Evolutionary conservation across 2,113 vertebrate genomes (phyloP), one percentile per base, ranked within the genome.

Genomic region (Nothocercus nigrocapillus): DNA sequence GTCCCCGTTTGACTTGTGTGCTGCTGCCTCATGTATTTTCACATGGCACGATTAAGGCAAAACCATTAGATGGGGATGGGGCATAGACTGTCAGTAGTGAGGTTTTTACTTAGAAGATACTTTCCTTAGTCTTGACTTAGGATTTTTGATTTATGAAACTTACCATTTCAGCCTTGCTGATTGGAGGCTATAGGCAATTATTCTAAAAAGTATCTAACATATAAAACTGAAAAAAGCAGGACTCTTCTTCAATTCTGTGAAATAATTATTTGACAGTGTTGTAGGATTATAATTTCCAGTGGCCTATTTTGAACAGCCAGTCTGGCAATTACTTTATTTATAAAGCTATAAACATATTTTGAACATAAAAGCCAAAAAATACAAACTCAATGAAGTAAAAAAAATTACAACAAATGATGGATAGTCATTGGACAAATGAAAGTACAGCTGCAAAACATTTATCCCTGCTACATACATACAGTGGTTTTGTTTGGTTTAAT

Each of bases 281-380:
- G 38, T 91, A 85, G 58, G 66, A 85, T 96, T 95, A 64, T 64
- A 94, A 72, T 49, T 82, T 88, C 90, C 93, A 97, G 82, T 94
- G 93, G 91, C 81, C 90, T 96, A 82, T 90, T 96, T 85, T 94
- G 90, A 97, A 92, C 24, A 95, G 94, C 95, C 79, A 92, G 34
- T 82, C 94, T 97, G 94, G 91, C 93, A 97, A 95, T 94, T 88
- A 96, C 88, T 97, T 97, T 97, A 96, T 97, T 97, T 97, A 97
- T 97, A 97, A 97, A 96, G 96, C 96, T 96, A 96, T 97, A 96
- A 97, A 97, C 96, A 97, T 93, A 92, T 90, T 97, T 96, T 90
- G 93, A 97, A 97, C 82, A 95, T 94, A 95, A 97, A 97, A 96
- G 95, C 90, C 82, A 95, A 95, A 97, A 96, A 95, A 91, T 93